Base-by-base conservation (phyloP, 2,888 invertebrate species). In the Magallana nippona region DNA sequence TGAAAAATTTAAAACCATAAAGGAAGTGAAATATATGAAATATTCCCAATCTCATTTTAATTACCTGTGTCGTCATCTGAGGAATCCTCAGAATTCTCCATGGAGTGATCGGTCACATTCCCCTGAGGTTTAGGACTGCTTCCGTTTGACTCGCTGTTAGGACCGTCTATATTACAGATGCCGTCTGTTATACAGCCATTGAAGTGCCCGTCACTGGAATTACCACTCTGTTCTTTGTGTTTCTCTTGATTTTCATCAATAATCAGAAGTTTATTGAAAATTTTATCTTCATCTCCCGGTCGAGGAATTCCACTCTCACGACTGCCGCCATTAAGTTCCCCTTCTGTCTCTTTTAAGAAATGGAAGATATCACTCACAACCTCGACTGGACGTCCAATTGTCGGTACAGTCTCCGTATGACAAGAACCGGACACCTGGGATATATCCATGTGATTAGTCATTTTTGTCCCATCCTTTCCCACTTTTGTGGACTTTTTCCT, bases 21-120 rank as follows among this genome's bases (percentile, higher is more conserved):
- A 44, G 8, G 8, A 44, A 44, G 44, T 8, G 44, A 44, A 44
- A 44, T 44, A 8, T 8, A 44, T 8, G 44, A 44, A 44, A 44
- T 44, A 44, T 44, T 44, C 44, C 5, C 44, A 44, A 44, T 44
- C 44, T 44, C 44, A 44, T 44, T 55, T 80, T 55, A 81, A 27
- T 78, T 79, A 90, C 90, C 90, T 85, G 88, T 87, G 83, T 92
- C 92, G 82, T 92, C 92, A 87, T 92, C 92, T 10, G 92, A 91
- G 5, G 92, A 91, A 56, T 90, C 90, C 22, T 88, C 91, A 80
- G 90, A 90, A 79, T 89, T 88, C 15, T 86, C 88, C 19, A 86
- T 86, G 10, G 80, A 82, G 85, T 84, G n/a, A 58, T 81, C 55
- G 60, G 81, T 71, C 60, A 84, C n/a, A 79, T 71, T 57, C 79